Base-by-base conservation (phyloP, 2,113 vertebrate genomes). In the Pygoscelis adeliae region DNA sequence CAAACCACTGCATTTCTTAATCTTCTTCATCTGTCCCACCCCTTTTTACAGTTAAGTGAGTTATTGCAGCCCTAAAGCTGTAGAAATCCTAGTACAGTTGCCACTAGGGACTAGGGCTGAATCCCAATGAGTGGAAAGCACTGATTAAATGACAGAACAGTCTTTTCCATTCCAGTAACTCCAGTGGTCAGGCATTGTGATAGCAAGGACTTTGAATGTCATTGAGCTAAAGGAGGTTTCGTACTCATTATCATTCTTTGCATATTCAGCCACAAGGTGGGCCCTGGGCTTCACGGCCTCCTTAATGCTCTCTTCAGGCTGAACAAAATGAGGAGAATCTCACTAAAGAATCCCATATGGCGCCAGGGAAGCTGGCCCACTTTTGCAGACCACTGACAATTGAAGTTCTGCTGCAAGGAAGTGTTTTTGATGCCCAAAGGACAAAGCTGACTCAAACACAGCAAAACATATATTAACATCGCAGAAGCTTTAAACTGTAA, bases 101-200 rank as follows among this genome's bases (percentile, higher is more conserved):
- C 85, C 95, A 80, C 95, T 49, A 89, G 95, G 96, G 95, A 85
- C 66, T 87, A 36, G 46, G 70, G 42, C 40, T 94, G 93, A 96
- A 97, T 97, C 91, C 93, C 81, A 95, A 66, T 94, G 93, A 95
- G 66, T 83, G 53, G 87, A 85, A 96, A 89, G 46, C 56, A 78
- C 84, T 95, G 96, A 95, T 95, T 96, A 96, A 94, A 82, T 94
- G 81, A 95, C 94, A 95, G 83, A 96, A 93, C 73, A 95, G 91
- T 76, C 95, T 87, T 96, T 97, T 95, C 87, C 93, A 85, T 93
- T 96, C 89, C 94, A 96, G 91, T 96, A 82, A 95, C 83, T 96
- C 89, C 84, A 96, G 94, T 97, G 93, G 94, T 89, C 96, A 97
- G 87, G 70, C 81, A 72, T 59, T 94, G 88, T 90, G 95, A 89